These are phyloP conservation scores for Oscheius onirici DNA, from an alignment of 2,888 invertebrate genomes.

Conservation along the genomic window DNA sequence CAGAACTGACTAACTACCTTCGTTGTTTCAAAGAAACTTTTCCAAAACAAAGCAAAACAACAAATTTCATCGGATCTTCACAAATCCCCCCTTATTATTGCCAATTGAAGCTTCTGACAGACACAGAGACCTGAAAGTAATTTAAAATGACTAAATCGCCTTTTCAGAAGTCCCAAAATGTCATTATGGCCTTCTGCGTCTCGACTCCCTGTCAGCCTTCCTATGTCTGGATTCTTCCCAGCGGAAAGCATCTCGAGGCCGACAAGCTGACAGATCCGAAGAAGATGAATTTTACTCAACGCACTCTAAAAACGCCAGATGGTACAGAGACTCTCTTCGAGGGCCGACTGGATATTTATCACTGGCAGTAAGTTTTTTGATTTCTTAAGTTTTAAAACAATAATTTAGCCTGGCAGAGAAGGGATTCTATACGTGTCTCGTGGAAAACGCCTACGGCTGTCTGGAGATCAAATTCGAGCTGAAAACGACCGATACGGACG, in stretches of 20 bases:
- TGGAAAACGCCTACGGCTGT: conserved; percentile 4
- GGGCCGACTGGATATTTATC: conserved; percentile 6
- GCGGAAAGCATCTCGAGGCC: neutral
- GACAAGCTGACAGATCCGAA: neutral
- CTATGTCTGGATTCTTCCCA: conserved; percentile 8
- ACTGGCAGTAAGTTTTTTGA: conserved; percentile 14
- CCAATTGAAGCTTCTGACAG: too few species aligned
- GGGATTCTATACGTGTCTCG: conserved; percentile 13
- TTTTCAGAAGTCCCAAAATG: conserved; percentile 4
- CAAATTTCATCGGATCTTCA: too few species aligned
- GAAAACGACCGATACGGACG: neutral
- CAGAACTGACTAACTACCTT: too few species aligned
- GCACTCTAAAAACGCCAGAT: neutral
- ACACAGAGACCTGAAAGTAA: neutral
- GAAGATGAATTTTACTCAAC: neutral
- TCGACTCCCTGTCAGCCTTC: neutral
- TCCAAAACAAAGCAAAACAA: too few species aligned
- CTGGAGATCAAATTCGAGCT: conserved; percentile 22
- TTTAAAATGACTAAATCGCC: neutral
- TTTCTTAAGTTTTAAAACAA: neutral
- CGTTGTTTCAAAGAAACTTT: too few species aligned
- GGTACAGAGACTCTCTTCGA: neutral
- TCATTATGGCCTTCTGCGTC: conserved; percentile 18
- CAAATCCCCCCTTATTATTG: too few species aligned
- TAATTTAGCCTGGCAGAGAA: conserved; percentile 2